Conservation (phyloP, 1,140 invertebrate species). For the Drosophila subpulchrella region DNA sequence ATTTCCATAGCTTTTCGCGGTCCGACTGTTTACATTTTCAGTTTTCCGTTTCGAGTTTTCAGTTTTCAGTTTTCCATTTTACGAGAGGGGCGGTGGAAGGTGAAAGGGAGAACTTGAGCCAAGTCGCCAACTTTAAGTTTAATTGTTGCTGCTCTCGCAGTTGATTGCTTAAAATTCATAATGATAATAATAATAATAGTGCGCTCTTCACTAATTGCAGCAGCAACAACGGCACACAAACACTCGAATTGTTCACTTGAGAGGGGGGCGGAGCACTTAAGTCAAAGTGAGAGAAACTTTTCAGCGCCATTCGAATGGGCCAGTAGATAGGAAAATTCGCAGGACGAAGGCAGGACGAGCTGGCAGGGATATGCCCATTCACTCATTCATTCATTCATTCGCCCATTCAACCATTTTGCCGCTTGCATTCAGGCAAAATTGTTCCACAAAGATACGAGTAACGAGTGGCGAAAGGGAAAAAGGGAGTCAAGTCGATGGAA, state of each 20-base stretch:
- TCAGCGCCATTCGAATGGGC: conserved; percentile 36
- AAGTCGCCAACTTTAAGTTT: conserved; percentile 64
- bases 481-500: conserved; percentile 15
- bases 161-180: conserved; percentile 80
- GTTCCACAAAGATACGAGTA: conserved; percentile 74
- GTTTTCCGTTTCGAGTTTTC: background rate
- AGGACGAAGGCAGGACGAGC: conserved; percentile 6
- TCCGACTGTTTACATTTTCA: conserved; percentile 54
- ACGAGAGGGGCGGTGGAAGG: background rate
- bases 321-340: conserved; percentile 43
- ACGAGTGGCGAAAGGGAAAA: conserved; percentile 33
- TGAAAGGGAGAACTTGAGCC: background rate
- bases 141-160: conserved; percentile 67
- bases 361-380: conserved; percentile 47
- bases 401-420: conserved; percentile 73
- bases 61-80: background rate
- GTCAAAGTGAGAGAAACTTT: conserved; percentile 54
- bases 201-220: conserved; percentile 76
- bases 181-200: conserved; percentile 81
- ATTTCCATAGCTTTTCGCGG: conserved; percentile 52
- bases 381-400: conserved; percentile 71
- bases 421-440: conserved; percentile 77
- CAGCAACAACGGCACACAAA: conserved; percentile 47
- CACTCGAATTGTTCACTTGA: conserved; percentile 68
- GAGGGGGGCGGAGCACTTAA: conserved; percentile 30